Evolutionary conservation across 2,797 vertebrate genomes (phyloP).

Genomic region (Sorex maritimensis): DNA sequence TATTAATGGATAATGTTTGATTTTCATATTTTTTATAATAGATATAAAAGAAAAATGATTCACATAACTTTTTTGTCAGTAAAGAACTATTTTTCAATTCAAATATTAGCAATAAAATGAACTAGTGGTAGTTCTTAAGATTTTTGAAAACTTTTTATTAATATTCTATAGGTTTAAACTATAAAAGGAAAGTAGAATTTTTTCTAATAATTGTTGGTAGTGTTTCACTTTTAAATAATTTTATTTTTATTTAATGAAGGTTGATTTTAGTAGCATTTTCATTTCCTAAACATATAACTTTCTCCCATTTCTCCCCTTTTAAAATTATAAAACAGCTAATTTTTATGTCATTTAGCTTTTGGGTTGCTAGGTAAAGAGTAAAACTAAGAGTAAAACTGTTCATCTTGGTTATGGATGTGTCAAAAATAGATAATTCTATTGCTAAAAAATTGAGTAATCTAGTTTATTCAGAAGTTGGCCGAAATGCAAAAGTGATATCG

Average conservation of each 20-base stretch:
- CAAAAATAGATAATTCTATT: not conserved
- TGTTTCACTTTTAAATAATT: constrained; percentile 51
- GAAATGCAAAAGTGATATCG: not conserved
- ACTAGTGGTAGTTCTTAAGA: not conserved
- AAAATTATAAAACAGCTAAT: not conserved
- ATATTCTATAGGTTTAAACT: constrained; percentile 31
- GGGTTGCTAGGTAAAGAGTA: not conserved
- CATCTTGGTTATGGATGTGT: not conserved
- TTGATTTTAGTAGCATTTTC: not conserved
- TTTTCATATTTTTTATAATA: too few relatives aligned
- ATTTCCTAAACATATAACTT: constrained; percentile 10
- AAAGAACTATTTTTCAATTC: not conserved
- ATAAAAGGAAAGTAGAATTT: constrained; percentile 1
- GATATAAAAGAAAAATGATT: too few relatives aligned
- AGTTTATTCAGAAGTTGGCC: not conserved
- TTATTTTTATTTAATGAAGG: constrained; percentile 51
- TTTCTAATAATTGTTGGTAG: constrained; percentile 27
- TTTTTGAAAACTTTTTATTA: constrained; percentile 8
- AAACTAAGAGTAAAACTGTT: constrained; percentile 30
- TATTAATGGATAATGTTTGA: too few relatives aligned
- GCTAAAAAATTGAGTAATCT: not conserved
- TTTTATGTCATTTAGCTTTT: constrained; percentile 52
- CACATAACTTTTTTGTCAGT: too few relatives aligned
- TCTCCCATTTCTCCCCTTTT: not conserved
- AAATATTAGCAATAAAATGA: constrained; percentile 38